Evolutionary conservation across 2,113 vertebrate species (phyloP).

Genomic region (Siniperca knerii): DNA sequence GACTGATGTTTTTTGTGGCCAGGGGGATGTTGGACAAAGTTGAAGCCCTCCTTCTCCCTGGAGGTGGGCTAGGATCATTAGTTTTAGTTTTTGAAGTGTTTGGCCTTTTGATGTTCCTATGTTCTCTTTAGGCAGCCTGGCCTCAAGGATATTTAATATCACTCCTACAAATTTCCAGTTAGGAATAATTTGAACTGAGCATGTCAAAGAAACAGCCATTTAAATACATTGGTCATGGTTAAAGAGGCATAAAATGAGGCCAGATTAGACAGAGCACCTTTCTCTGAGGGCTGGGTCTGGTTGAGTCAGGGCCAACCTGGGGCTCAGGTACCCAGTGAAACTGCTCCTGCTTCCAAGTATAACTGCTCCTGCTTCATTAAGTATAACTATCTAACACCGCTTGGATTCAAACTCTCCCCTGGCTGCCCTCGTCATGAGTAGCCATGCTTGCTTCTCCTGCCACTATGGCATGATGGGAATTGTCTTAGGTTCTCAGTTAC

Average conservation of each 20-base stretch:
- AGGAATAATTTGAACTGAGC: constrained; percentile 87
- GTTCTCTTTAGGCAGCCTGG: constrained; percentile 84
- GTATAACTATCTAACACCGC: constrained; percentile 60
- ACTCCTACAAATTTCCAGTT: constrained; percentile 87
- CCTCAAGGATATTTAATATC: constrained; percentile 88
- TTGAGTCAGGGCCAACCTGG: constrained; percentile 62
- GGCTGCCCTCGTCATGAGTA: constrained; percentile 46
- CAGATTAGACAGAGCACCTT: constrained; percentile 86
- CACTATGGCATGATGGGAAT: constrained; percentile 55
- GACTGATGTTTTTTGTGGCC: constrained; percentile 77
- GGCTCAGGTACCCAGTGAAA: constrained; percentile 61
- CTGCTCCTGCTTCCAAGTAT: constrained; percentile 54
- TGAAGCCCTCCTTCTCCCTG: constrained; percentile 77
- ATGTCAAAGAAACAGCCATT: constrained; percentile 87
- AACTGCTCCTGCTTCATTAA: constrained; percentile 73
- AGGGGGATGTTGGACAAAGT: constrained; percentile 78
- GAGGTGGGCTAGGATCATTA: constrained; percentile 84
- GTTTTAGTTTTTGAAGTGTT: constrained; percentile 88
- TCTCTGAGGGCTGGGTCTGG: constrained; percentile 68
- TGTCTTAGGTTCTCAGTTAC: constrained; percentile 72
- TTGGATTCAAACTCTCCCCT: constrained; percentile 64
- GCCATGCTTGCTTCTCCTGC: constrained; percentile 34
- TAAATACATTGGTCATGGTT: constrained; percentile 88
- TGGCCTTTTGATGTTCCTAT: constrained; percentile 87
- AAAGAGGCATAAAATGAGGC: constrained; percentile 89